phyloP scores from a whole-genome alignment of 2,797 vertebrate species.

The Babyrousa celebensis region DNA sequence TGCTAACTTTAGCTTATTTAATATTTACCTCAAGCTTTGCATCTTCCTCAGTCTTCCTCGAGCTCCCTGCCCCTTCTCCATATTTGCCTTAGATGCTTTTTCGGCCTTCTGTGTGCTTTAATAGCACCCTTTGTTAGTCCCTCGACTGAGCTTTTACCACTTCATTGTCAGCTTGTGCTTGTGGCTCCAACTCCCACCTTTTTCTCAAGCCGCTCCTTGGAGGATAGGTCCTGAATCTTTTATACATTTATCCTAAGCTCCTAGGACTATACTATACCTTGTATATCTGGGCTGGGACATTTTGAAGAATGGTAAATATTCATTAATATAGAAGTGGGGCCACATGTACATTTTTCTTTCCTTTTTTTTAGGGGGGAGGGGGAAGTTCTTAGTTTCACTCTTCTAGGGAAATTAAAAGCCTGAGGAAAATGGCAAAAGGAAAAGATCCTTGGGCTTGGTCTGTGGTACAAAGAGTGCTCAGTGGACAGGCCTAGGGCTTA shows the following conservation, averaged over 20 bases:
- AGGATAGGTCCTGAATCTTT: constrained; percentile 3
- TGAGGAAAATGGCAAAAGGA: background rate
- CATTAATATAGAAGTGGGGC: background rate
- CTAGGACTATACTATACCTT: background rate
- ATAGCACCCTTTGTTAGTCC: background rate
- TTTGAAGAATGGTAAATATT: constrained; percentile 56
- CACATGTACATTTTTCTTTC: background rate
- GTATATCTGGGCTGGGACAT: background rate
- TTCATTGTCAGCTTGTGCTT: constrained; percentile 23
- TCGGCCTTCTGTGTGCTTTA: constrained; percentile 13
- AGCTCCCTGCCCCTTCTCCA: background rate
- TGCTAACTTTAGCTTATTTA: background rate
- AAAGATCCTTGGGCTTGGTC: background rate
- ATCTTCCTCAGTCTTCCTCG: background rate
- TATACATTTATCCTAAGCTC: background rate
- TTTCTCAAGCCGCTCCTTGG: background rate
- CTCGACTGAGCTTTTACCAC: background rate
- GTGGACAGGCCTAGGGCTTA: background rate
- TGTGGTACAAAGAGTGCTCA: background rate
- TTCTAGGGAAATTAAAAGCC: constrained; percentile 33
- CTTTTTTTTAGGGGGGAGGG: background rate
- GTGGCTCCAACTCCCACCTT: background rate
- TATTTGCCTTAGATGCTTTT: background rate
- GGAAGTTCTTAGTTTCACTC: background rate
- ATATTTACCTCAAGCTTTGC: background rate